A percentile compares a stretch with the other conserved stretches of the same genome.
Evolutionary conservation across 2,888 invertebrate genomes (phyloP).

Genomic region (Pyralis farinalis): DNA sequence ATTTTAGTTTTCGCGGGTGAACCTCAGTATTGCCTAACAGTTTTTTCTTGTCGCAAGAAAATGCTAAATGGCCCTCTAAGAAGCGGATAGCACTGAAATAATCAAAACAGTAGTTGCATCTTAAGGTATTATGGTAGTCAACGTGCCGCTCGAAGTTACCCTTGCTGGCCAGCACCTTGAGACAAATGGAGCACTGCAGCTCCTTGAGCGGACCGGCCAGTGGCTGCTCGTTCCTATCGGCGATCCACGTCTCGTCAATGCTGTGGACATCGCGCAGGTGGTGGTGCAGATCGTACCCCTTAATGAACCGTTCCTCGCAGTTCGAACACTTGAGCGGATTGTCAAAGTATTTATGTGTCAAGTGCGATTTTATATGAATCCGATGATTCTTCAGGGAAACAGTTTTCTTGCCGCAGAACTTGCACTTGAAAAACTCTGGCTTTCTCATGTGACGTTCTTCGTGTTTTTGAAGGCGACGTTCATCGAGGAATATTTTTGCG

Average conservation of each 20-base stretch:
- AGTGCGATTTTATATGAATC: slow-evolving; percentile 64
- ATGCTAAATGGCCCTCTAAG: slow-evolving; percentile 68
- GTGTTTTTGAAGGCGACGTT: slow-evolving; percentile 53
- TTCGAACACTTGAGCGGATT: slow-evolving; percentile 62
- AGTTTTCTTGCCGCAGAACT: slow-evolving; percentile 69
- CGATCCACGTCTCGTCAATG: slow-evolving; percentile 68
- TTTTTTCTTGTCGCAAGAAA: slow-evolving; percentile 66
- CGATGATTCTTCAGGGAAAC: slow-evolving; percentile 61
- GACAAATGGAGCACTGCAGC: slow-evolving; percentile 69
- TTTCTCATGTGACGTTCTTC: slow-evolving; percentile 64
- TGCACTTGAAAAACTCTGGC: slow-evolving; percentile 68
- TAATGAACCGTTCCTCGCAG: slow-evolving; percentile 60
- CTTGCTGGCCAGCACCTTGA: slow-evolving; percentile 66
- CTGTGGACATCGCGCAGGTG: slow-evolving; percentile 63
- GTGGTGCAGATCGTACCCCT: slow-evolving; percentile 65
- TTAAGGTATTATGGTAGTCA: slow-evolving; percentile 70
- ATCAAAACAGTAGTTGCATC: slow-evolving; percentile 75
- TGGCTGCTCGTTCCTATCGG: slow-evolving; percentile 46
- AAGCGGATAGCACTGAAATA: slow-evolving; percentile 66
- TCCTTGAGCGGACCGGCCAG: slow-evolving; percentile 60
- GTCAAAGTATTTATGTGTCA: slow-evolving; percentile 60
- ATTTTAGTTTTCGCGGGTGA: slow-evolving; percentile 63
- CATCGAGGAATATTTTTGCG: slow-evolving; percentile 64
- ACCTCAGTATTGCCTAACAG: slow-evolving; percentile 65
- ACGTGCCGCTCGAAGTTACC: slow-evolving; percentile 74